Evolutionary conservation across 2,113 vertebrate genomes (phyloP), one percentile per base, ranked within the genome.

Genomic region (Clarias magur): DNA sequence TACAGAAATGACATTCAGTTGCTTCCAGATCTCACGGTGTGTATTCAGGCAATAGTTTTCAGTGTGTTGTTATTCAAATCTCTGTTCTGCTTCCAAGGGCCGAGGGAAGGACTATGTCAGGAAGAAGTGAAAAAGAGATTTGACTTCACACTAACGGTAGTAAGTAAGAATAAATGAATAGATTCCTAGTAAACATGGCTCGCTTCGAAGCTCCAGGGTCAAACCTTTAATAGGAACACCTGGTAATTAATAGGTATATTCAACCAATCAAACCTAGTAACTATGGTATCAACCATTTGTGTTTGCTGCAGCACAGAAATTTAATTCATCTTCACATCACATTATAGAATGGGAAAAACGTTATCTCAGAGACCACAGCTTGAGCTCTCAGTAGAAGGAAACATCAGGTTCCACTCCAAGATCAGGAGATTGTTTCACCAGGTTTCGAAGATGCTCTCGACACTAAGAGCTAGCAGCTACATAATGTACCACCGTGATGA

Each of bases 121-220:
- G 98, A 98, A 89, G 96, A 97, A 0, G 95, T 98, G 93, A 99
- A 99, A 94, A 99, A 97, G 90, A 97, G 97, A 86, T 99, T 99
- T 9, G 97, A 97, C 68, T 99, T 99, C 88, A 98, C 97, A 0
- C 95, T 99, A 19, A 97, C 99, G 97, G 98, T 99, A 84, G 97
- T 96, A 95, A 98, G 98, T 98, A 94, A 92, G 91, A 82, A 60
- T 54, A 21, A 27, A 16, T 23, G 11, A 38, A 73, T 25, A 25
- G 13, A 12, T 65, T 65, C 25, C 62, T 67, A 67, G 27, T n/a
- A 67, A 65, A 13, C 12, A 8, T 65, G 63, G 3, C 12, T n/a
- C 15, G 12, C 12, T 12, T 67, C 11, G 16, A 27, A 15, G 27
- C 65, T 30, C 4, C n/a, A 30, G 65, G 65, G 63, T 67, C 63